Evolutionary conservation across 53 echinoderm and acorn worm species (phyloP).

Genomic region (Actinopyga echinites): DNA sequence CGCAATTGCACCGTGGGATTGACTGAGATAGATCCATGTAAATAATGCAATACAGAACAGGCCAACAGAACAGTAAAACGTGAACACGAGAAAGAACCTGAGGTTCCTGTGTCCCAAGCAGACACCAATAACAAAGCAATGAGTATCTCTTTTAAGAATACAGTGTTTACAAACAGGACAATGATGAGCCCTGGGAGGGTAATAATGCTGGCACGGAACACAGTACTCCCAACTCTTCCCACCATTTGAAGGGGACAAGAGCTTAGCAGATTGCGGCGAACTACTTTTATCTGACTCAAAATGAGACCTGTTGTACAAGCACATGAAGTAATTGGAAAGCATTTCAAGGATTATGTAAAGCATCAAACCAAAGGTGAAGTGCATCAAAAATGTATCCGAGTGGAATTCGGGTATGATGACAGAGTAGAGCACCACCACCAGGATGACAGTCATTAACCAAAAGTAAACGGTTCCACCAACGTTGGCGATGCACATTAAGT

Average conservation of each 20-base stretch:
- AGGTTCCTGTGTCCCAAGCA: slow-evolving; percentile 82
- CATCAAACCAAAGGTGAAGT: slow-evolving; percentile 46
- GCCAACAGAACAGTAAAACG: slow-evolving; percentile 64
- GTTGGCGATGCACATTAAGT: slow-evolving; percentile 56
- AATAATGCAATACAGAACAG: slow-evolving; percentile 51
- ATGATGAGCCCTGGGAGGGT: slow-evolving; percentile 82
- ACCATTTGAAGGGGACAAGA: slow-evolving; percentile 45
- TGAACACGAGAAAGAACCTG: slow-evolving; percentile 72
- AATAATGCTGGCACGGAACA: slow-evolving; percentile 86
- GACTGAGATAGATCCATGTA: slow-evolving; percentile 54
- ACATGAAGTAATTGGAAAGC: slow-evolving; percentile 69
- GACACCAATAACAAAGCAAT: slow-evolving; percentile 81
- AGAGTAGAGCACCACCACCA: slow-evolving; percentile 22
- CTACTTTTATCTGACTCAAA: slow-evolving; percentile 38
- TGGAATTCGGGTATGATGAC: slow-evolving; percentile 55
- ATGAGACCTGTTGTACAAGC: slow-evolving; percentile 47
- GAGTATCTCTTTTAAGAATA: slow-evolving; percentile 76
- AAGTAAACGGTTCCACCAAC: slow-evolving; percentile 64
- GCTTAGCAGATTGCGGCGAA: background rate
- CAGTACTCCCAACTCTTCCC: slow-evolving; percentile 88
- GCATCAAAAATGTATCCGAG: slow-evolving; percentile 12
- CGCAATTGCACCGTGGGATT: slow-evolving; percentile 52
- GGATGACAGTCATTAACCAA: slow-evolving; percentile 53
- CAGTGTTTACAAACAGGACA: slow-evolving; percentile 76
- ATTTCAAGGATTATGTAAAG: slow-evolving; percentile 45